These are phyloP conservation scores for Propithecus perrieri DNA, from an alignment of 2,797 vertebrate species.

Conservation along the genomic window DNA sequence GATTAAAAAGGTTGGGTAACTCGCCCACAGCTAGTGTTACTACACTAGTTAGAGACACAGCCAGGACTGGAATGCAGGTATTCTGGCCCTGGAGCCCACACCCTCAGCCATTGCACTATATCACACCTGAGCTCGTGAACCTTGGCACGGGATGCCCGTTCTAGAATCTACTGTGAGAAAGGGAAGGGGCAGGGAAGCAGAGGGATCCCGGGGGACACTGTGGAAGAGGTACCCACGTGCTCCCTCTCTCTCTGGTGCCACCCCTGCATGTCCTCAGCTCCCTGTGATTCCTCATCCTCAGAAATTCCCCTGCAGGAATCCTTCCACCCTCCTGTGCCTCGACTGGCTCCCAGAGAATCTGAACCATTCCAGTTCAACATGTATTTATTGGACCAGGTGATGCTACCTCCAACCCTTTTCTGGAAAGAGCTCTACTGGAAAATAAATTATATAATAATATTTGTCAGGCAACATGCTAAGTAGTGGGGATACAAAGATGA, in stretches of 20 bases:
- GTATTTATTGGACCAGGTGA: background rate
- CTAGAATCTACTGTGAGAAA: background rate
- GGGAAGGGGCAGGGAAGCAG: background rate
- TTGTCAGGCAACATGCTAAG: conserved; percentile 66
- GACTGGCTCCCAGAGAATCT: background rate
- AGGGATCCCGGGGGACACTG: background rate
- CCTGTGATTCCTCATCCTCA: background rate
- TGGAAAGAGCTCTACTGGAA: background rate
- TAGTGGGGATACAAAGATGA: conserved; percentile 61
- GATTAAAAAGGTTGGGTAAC: background rate
- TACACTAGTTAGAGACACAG: background rate
- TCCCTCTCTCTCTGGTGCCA: too few relatives aligned
- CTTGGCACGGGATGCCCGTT: background rate
- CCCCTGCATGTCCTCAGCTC: too few relatives aligned
- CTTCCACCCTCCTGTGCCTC: background rate
- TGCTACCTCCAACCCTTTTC: background rate
- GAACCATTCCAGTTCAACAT: background rate
- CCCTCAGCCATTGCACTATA: background rate
- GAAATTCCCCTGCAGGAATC: background rate
- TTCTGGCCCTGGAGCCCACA: background rate
- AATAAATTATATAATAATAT: conserved; percentile 58
- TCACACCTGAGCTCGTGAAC: background rate
- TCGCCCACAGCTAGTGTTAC: background rate
- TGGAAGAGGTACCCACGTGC: background rate
- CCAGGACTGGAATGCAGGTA: background rate